Evolutionary conservation across 2,113 vertebrate species (phyloP), one percentile per base, ranked within the genome.

Genomic region (Chamaetylas fuelleborni): DNA sequence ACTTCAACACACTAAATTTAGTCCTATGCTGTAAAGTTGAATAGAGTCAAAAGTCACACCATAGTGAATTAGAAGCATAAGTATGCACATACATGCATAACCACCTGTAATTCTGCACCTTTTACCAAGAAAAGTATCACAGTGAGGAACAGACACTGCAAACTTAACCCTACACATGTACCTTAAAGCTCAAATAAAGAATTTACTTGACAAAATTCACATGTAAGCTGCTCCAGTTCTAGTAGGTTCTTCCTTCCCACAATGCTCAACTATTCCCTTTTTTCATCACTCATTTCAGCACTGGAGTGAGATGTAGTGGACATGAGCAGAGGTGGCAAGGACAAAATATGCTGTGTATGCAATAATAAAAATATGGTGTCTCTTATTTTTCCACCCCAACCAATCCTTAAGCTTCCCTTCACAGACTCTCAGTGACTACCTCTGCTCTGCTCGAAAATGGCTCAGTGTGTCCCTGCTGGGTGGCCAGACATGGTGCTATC

Each of bases 401-500:
- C 31, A 47, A 43, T 48, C 43, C 53, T 67, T 23, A 78, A 36
- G 7, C 11, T 62, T 22, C 14, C 11, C 51, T 73, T 92, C 60
- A 40, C 14, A 81, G 47, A n/a, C 5, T 2, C 20, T 40, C 19
- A 17, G 47, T 53, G 69, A 66, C 47, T 65, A 36, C 26, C 22
- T 78, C 42, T 80, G 34, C 31, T 77, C 42, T 82, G n/a, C 70
- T 79, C 3, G 0, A 50, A 88, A 82, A 53, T 23, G 22, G 12
- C 16, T 26, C 33, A 45, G 0, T 36, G 34, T 0, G 0, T 70
- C 20, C 56, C 60, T 89, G 60, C 23, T 23, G 48, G 7, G 34
- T 73, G 56, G 67, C 12, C 42, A 91, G 73, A 86, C 28, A 19
- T 17, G 23, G n/a, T 78, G 36, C 18, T 83, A 28, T 48, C 71